Base-by-base conservation (phyloP, 2,888 invertebrate genomes). In the Oithona nana region DNA sequence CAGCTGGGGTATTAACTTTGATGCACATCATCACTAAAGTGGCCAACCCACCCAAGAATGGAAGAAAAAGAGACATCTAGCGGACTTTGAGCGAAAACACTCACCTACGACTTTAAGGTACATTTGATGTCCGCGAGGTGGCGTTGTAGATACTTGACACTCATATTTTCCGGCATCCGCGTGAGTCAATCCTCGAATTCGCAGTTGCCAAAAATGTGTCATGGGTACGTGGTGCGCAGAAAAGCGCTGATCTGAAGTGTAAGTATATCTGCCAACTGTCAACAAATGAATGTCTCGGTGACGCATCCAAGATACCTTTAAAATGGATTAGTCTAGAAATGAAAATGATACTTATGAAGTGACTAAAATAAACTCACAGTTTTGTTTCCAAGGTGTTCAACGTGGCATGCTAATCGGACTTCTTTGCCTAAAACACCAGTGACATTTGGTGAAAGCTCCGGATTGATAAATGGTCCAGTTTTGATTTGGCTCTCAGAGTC, bases 131-230 rank as follows among this genome's bases (percentile, higher is more conserved):
- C 65, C 64, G 28, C 56, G 60, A 3, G 65, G 65, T 3, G 66
- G 65, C 11, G 66, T 65, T 4, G 66, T 66, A 16, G 65, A 64
- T 3, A 66, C 63, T 61, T 66, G 66, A 57, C 66, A 66, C 62
- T 66, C 66, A 50, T 66, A 66, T 16, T 60, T 54, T 2, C 66
- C 66, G 28, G 28, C 50, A 58, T 66, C 66, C 6, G 61, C 13
- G 39, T 31, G 61, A 31, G 65, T 65, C 48, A 66, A 58, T 4
- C 64, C 64, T n/a, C 48, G 51, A 20, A 66, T 64, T 28, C 66
- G 50, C 28, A 66, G 61, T 39, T 66, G 65, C 66, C 66, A 66
- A 26, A 28, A 59, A 49, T 59, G 31, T 1, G 59, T 59, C 28
- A 48, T 48, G 24, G 59, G 59, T 8, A 59, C 28, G 20, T 59